Conservation (phyloP, 2,113 vertebrate genomes). For the Platichthys flesus region DNA sequence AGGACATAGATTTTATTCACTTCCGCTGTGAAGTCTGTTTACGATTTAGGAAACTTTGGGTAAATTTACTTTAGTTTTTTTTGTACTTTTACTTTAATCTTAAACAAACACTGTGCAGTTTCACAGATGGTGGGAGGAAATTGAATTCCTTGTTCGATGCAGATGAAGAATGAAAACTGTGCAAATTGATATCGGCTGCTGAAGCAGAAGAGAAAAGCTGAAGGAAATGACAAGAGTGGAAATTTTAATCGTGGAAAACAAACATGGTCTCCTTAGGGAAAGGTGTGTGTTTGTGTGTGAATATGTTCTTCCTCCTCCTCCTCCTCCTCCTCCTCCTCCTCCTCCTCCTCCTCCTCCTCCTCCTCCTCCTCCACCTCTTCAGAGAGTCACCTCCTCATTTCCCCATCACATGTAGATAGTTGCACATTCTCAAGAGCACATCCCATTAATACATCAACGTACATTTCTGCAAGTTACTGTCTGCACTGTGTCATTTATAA, state of each 20-base stretch:
- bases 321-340: slow-evolving; percentile 25
- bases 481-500: too few relatives aligned
- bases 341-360: slow-evolving; percentile 25
- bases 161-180: too few relatives aligned
- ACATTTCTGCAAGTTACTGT: background rate
- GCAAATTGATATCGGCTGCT: background rate
- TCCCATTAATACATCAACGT: background rate
- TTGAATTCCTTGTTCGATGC: too few relatives aligned
- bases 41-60: too few relatives aligned
- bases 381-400: slow-evolving; percentile 38
- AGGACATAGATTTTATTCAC: too few relatives aligned
- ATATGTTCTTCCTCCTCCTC: slow-evolving; percentile 4
- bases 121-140: too few relatives aligned
- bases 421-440: background rate
- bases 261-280: slow-evolving; percentile 8
- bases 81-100: too few relatives aligned
- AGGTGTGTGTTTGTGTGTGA: background rate
- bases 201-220: background rate
- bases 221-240: slow-evolving; percentile 11
- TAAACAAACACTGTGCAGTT: too few relatives aligned
- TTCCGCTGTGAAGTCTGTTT: too few relatives aligned
- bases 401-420: too few relatives aligned
- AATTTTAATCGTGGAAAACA: background rate
- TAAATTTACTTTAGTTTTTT: too few relatives aligned
- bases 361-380: slow-evolving; percentile 20